Evolutionary conservation across 2,113 vertebrate genomes (phyloP).

Genomic region (human): GRCh38 chr22:43702501-43703000

Average conservation of each 20-base stretch:
- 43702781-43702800: not conserved
- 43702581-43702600: not conserved
- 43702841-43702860: too few relatives aligned
- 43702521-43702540: not conserved
- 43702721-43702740: not conserved
- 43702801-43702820: not conserved
- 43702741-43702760: not conserved
- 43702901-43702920: not conserved
- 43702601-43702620: not conserved
- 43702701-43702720: too few relatives aligned
- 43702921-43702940: not conserved
- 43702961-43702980: not conserved
- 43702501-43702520: not conserved
- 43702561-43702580: not conserved
- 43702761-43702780: not conserved
- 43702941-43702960: not conserved
- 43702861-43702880: too few relatives aligned
- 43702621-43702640: not conserved
- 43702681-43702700: not conserved
- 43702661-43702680: not conserved
- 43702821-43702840: not conserved
- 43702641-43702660: fast-evolving
- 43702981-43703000: not conserved
- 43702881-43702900: not conserved
- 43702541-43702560: not conserved